Evolutionary conservation across 2,113 vertebrate species (phyloP).

Genomic region (Macquaria ambigua): DNA sequence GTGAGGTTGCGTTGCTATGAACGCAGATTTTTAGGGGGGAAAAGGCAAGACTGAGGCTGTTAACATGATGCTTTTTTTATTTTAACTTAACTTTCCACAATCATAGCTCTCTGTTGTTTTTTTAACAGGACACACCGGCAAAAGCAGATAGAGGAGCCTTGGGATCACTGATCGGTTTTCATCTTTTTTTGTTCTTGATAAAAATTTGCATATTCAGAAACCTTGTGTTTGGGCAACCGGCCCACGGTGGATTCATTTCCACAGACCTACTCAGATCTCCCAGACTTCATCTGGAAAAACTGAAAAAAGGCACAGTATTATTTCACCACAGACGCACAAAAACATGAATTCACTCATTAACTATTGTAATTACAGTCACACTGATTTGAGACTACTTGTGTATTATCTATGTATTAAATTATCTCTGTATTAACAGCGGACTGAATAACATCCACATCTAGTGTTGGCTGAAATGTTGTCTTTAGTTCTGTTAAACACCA

Average conservation of each 20-base stretch:
- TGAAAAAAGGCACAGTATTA: constrained; percentile 36
- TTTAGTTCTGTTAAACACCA: not conserved
- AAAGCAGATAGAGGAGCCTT: not conserved
- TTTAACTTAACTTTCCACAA: not conserved
- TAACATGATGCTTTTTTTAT: not conserved
- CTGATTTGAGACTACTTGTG: not conserved
- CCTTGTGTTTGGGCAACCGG: not conserved
- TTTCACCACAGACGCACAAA: constrained; percentile 2
- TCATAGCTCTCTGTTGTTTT: not conserved
- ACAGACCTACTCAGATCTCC: not conserved
- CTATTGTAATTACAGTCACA: constrained; percentile 1
- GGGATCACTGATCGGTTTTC: not conserved
- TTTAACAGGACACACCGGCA: not conserved
- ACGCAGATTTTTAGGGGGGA: not conserved
- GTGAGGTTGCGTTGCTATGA: not conserved
- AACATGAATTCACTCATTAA: constrained; percentile 2
- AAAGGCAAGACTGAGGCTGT: not conserved
- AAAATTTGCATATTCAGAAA: constrained; percentile 8
- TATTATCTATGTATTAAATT: not conserved
- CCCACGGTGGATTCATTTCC: not conserved
- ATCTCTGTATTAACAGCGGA: not conserved
- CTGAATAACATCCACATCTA: constrained; percentile 18
- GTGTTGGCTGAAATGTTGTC: not conserved
- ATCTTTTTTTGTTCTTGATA: not conserved
- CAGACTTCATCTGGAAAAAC: not conserved